Conservation (phyloP, 2,888 invertebrate species). For the Amphipyra berbera region DNA sequence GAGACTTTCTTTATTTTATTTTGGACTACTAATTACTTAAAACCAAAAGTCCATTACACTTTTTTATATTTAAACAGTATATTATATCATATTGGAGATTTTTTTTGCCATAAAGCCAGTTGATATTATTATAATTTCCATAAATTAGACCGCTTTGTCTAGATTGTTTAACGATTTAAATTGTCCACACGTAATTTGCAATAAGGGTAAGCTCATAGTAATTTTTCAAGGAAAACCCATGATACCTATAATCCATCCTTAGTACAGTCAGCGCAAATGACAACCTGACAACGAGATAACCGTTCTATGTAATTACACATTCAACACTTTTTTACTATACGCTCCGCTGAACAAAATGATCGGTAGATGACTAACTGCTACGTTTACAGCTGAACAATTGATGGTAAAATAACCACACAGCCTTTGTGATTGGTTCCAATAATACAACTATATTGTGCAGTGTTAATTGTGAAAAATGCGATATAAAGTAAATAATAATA, state of each 20-base stretch:
- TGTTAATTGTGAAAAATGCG: constrained; percentile 23
- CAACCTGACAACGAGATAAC: constrained; percentile 65
- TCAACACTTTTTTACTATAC: constrained; percentile 66
- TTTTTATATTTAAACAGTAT: background rate
- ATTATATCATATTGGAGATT: background rate
- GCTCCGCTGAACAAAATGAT: constrained; percentile 71
- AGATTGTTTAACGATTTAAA: no score
- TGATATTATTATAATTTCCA: no score
- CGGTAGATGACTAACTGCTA: constrained; percentile 59
- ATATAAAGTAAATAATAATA: background rate
- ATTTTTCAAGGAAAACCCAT: background rate
- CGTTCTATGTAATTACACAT: constrained; percentile 68
- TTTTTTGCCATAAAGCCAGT: background rate
- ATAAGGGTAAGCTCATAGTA: no score
- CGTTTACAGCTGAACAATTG: constrained; percentile 39
- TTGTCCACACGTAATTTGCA: no score
- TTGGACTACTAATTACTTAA: constrained; percentile 1
- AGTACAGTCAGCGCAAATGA: constrained; percentile 30
- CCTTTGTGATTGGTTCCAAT: constrained; percentile 38
- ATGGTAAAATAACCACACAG: constrained; percentile 36
- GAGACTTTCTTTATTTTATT: background rate
- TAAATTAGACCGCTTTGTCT: no score
- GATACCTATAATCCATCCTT: background rate
- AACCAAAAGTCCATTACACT: background rate
- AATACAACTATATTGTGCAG: background rate